Evolutionary conservation across 2,888 invertebrate genomes (phyloP).

Genomic region (Maniola hyperantus): DNA sequence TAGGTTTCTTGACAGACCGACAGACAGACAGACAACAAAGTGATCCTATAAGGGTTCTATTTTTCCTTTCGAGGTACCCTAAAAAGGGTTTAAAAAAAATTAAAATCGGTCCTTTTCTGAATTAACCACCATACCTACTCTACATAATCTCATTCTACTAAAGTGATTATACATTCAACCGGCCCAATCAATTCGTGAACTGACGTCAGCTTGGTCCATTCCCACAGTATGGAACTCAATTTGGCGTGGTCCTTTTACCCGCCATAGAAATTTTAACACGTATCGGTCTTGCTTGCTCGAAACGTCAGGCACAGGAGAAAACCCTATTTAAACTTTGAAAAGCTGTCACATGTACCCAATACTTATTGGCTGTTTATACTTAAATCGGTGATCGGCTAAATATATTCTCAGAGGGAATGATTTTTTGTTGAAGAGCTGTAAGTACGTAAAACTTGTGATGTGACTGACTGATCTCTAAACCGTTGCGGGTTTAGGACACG

Average conservation of each 20-base stretch:
- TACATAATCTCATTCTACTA: slow-evolving; percentile 4
- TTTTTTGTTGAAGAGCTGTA: neutral
- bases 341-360: slow-evolving; percentile 27
- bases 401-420: neutral
- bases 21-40: no score
- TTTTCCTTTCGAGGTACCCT: no score
- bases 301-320: slow-evolving; percentile 60
- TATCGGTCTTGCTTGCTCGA: slow-evolving; percentile 48
- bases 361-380: slow-evolving; percentile 20
- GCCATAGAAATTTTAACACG: slow-evolving; percentile 60
- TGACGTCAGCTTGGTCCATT: slow-evolving; percentile 55
- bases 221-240: slow-evolving; percentile 58
- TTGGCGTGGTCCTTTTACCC: slow-evolving; percentile 48
- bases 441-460: neutral
- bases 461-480: no score
- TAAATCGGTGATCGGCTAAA: slow-evolving; percentile 9
- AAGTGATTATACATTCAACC: neutral
- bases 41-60: no score
- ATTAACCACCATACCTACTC: neutral
- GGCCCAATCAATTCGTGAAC: slow-evolving; percentile 40
- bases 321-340: slow-evolving; percentile 36
- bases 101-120: neutral
- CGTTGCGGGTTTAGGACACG: no score
- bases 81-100: neutral
- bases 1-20: no score